Evolutionary conservation across 2,113 vertebrate genomes (phyloP).

Genomic region (Procavia capensis): DNA sequence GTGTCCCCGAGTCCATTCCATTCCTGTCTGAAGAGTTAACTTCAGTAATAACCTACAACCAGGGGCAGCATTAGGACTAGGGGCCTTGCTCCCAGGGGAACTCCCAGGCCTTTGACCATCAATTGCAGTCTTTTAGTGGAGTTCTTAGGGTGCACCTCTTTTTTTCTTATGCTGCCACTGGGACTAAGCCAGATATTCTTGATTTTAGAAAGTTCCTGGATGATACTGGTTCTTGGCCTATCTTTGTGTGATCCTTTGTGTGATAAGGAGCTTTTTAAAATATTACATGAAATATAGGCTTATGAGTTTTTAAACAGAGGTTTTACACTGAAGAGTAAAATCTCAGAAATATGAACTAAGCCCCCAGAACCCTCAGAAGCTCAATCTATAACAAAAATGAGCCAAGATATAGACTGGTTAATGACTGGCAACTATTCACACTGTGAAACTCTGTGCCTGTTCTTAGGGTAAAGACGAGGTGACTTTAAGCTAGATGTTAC

Average conservation of each 20-base stretch:
- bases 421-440: background rate
- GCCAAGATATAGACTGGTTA: background rate
- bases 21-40: too few relatives aligned
- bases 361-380: background rate
- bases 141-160: too few relatives aligned
- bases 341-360: slow-evolving; percentile 3
- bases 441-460: background rate
- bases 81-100: too few relatives aligned
- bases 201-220: background rate
- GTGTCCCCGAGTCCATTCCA: too few relatives aligned
- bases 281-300: background rate
- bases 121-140: too few relatives aligned
- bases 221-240: background rate
- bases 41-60: too few relatives aligned
- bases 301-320: background rate
- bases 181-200: background rate
- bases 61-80: too few relatives aligned
- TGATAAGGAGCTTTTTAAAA: background rate
- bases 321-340: background rate
- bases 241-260: too few relatives aligned
- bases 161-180: too few relatives aligned
- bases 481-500: background rate
- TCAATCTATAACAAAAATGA: background rate
- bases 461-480: background rate
- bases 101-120: too few relatives aligned